These are phyloP conservation scores for Ailuropoda melanoleuca DNA, from an alignment of 2,113 vertebrate species.

Conservation along the genomic window DNA sequence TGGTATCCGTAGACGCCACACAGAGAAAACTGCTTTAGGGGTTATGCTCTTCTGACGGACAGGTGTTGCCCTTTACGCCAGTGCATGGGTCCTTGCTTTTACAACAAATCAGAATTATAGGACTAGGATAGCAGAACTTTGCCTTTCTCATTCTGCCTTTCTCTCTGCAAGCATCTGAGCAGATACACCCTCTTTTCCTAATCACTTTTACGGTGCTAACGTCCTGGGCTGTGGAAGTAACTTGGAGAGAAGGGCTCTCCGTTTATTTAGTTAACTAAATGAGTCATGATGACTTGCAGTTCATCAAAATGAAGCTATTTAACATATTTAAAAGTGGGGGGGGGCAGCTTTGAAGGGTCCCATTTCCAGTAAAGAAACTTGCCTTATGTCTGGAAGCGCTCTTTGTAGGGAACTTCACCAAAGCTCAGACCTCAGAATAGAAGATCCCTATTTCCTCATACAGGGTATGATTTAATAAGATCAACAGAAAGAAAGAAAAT, in stretches of 20 bases:
- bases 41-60: neutral
- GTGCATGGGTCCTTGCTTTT: neutral
- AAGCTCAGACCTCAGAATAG: neutral
- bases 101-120: neutral
- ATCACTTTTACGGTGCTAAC: rapidly evolving
- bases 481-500: neutral
- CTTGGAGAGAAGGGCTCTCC: rapidly evolving
- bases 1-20: rapidly evolving
- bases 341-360: neutral
- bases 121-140: neutral
- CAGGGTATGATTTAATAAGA: neutral
- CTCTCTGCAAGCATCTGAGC: neutral
- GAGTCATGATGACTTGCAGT: neutral
- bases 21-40: neutral
- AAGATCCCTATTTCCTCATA: neutral
- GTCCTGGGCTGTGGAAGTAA: neutral
- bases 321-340: neutral
- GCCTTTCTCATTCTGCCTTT: neutral
- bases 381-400: neutral
- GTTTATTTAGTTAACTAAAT: neutral
- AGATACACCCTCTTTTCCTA: neutral
- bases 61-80: rapidly evolving
- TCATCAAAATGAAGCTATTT: neutral
- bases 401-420: neutral
- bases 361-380: neutral